phyloP scores from a whole-genome alignment of 2,113 vertebrate species.

The Sturnus vulgaris region DNA sequence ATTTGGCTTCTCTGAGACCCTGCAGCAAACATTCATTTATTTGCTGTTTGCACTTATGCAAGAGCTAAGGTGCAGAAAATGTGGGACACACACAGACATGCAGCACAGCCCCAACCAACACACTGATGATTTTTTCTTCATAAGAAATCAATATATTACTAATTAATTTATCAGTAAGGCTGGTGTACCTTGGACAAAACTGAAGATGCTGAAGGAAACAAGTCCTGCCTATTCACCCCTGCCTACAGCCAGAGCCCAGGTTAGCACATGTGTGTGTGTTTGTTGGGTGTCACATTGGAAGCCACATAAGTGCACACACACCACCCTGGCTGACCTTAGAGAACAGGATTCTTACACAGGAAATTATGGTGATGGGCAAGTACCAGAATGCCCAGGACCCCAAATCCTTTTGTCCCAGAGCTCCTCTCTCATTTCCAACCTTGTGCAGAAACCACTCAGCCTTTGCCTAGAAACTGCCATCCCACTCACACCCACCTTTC shows the following conservation, averaged over 20 bases:
- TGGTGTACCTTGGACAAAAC: not conserved
- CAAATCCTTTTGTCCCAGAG: not conserved
- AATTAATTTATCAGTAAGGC: not conserved
- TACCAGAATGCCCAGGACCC: not conserved
- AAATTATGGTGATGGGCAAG: not conserved
- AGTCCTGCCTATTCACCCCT: not conserved
- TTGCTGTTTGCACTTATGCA: not conserved
- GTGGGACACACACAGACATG: not conserved
- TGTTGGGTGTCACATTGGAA: fast-evolving
- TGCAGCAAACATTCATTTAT: not conserved
- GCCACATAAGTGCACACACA: not conserved
- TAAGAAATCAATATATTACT: not conserved
- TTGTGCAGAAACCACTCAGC: not conserved
- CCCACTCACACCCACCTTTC: not conserved
- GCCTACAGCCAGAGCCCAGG: not conserved
- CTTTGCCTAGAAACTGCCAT: not conserved
- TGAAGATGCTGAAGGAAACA: not conserved
- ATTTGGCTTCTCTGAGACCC: not conserved
- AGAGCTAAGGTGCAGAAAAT: not conserved
- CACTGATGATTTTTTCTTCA: fast-evolving
- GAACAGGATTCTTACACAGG: not conserved
- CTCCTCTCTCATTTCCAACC: not conserved
- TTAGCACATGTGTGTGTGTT: fast-evolving
- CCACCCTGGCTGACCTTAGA: not conserved
- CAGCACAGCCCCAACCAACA: not conserved